These are phyloP conservation scores for Corythaeola cristata DNA, from an alignment of 2,113 vertebrate species.

Conservation along the genomic window DNA sequence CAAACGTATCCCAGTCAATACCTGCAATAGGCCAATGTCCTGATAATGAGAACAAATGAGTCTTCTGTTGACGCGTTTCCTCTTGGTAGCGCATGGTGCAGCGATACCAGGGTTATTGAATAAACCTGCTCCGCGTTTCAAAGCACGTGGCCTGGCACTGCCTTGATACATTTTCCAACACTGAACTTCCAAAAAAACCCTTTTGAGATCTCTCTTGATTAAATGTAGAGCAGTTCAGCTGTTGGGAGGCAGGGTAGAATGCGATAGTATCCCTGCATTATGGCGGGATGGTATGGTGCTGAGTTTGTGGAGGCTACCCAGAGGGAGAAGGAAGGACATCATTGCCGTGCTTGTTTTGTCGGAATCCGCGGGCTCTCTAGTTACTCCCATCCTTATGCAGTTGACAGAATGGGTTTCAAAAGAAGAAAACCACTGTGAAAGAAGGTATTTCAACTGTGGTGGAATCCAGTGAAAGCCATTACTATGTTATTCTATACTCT, in stretches of 20 bases:
- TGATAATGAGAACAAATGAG: neutral
- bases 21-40: neutral
- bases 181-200: neutral
- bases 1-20: fast-evolving
- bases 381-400: neutral
- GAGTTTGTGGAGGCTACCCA: neutral
- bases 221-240: neutral
- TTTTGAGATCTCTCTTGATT: neutral
- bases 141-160: neutral
- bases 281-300: neutral
- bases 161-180: neutral
- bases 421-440: neutral
- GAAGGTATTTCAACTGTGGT: neutral
- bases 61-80: neutral
- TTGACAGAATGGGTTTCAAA: neutral
- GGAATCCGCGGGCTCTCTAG: neutral
- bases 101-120: neutral
- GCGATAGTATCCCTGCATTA: neutral
- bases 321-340: neutral
- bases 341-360: neutral
- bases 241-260: neutral
- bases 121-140: fast-evolving
- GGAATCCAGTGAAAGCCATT: neutral
- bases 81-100: neutral
- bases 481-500: neutral